These are phyloP conservation scores for Adrianichthys oophorus DNA, from an alignment of 2,797 vertebrate species.

Conservation along the genomic window DNA sequence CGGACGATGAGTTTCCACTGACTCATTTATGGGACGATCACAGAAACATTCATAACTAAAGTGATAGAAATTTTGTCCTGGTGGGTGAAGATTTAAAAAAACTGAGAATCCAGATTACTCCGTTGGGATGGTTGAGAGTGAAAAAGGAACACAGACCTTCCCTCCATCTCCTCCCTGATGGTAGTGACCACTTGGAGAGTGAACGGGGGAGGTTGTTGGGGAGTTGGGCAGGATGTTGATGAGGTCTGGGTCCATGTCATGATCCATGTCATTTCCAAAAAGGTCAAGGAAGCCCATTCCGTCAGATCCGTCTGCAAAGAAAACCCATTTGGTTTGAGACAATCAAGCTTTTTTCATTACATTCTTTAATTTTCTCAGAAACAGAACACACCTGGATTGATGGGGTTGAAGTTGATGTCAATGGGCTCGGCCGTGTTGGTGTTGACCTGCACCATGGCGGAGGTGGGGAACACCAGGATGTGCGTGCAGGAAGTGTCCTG, in stretches of 20 bases:
- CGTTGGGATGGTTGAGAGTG: not conserved
- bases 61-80: too few relatives aligned
- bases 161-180: slow-evolving; percentile 93
- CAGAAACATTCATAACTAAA: too few relatives aligned
- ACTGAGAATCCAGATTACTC: too few relatives aligned
- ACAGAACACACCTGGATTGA: slow-evolving; percentile 75
- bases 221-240: slow-evolving; percentile 97
- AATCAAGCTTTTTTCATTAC: not conserved
- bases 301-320: slow-evolving; percentile 87
- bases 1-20: not conserved
- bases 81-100: too few relatives aligned
- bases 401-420: slow-evolving; percentile 94
- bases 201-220: slow-evolving; percentile 92
- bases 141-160: slow-evolving; percentile 82
- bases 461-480: slow-evolving; percentile 80
- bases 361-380: not conserved
- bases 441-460: slow-evolving; percentile 88
- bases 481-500: slow-evolving; percentile 99
- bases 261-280: slow-evolving; percentile 93
- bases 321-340: not conserved
- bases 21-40: not conserved
- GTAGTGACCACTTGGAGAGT: slow-evolving; percentile 94
- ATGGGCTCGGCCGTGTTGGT: slow-evolving; percentile 88
- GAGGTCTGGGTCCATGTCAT: slow-evolving; percentile 95
- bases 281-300: slow-evolving; percentile 94